Evolutionary conservation across 2,113 vertebrate species (phyloP).

Genomic region (Fregetta grallaria): DNA sequence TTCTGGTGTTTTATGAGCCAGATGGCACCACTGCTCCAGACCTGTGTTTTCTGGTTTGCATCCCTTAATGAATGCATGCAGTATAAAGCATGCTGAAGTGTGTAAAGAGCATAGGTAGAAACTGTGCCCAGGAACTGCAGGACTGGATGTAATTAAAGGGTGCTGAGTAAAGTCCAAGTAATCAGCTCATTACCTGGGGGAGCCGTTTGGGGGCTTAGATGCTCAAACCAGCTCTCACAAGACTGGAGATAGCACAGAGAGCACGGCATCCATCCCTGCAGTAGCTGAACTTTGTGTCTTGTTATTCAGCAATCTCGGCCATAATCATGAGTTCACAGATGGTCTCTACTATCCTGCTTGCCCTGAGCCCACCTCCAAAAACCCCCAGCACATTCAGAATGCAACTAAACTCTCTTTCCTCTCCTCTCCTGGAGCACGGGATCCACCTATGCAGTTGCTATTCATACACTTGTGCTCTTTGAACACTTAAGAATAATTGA

Average conservation of each 20-base stretch:
- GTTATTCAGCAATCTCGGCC: background rate
- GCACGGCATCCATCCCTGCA: background rate
- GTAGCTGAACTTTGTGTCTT: background rate
- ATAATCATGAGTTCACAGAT: background rate
- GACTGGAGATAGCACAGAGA: background rate
- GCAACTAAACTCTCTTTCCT: background rate
- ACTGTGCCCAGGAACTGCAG: background rate
- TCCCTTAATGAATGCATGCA: background rate
- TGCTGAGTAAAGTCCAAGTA: background rate
- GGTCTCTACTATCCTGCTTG: background rate
- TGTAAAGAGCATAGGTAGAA: background rate
- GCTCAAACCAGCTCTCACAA: background rate
- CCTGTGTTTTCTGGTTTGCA: background rate
- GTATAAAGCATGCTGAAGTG: background rate
- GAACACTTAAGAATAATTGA: background rate
- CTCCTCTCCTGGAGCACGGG: background rate
- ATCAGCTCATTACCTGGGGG: background rate
- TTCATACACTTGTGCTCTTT: background rate
- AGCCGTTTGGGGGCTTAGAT: background rate
- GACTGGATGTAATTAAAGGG: slow-evolving; percentile 10
- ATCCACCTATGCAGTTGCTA: background rate
- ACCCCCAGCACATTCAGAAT: background rate
- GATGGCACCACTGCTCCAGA: background rate
- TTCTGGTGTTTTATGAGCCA: background rate
- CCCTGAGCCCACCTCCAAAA: background rate